Evolutionary conservation across 2,888 invertebrate species (phyloP).

Genomic region (Cephonodes hylas): DNA sequence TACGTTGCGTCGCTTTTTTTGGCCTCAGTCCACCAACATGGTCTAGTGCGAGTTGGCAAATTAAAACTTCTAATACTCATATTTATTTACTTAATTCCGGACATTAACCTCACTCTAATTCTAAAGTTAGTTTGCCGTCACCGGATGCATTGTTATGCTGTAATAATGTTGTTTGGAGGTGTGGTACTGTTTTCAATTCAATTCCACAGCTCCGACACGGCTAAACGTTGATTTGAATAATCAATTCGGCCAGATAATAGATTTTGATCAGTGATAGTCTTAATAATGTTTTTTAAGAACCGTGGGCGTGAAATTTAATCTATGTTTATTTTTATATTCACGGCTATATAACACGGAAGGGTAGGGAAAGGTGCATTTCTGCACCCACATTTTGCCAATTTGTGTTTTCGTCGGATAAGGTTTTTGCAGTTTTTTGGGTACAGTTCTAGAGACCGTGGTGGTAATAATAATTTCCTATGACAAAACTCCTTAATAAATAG

Average conservation of each 20-base stretch:
- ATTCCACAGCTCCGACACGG: conserved; percentile 5
- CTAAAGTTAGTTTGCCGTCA: no score
- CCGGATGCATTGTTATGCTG: background rate
- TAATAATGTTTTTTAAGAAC: background rate
- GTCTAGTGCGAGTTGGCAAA: background rate
- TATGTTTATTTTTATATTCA: background rate
- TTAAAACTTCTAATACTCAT: background rate
- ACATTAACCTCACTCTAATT: no score
- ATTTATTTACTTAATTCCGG: no score
- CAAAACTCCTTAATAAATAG: no score
- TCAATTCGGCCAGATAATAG: conserved; percentile 9
- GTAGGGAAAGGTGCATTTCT: no score
- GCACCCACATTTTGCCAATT: no score
- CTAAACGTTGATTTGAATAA: conserved; percentile 12
- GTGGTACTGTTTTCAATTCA: conserved; percentile 8
- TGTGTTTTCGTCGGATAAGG: no score
- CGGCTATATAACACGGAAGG: no score
- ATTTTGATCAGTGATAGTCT: background rate
- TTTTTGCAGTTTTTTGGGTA: no score
- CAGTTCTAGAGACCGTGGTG: no score
- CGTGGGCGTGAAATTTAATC: background rate
- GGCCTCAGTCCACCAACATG: background rate
- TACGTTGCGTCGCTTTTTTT: no score
- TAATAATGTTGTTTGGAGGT: conserved; percentile 4
- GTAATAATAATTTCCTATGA: no score